A percentile compares a stretch with the other conserved stretches of the same genome.
Evolutionary conservation across 2,888 invertebrate genomes (phyloP).

Genomic region (Augochlorella aurata): DNA sequence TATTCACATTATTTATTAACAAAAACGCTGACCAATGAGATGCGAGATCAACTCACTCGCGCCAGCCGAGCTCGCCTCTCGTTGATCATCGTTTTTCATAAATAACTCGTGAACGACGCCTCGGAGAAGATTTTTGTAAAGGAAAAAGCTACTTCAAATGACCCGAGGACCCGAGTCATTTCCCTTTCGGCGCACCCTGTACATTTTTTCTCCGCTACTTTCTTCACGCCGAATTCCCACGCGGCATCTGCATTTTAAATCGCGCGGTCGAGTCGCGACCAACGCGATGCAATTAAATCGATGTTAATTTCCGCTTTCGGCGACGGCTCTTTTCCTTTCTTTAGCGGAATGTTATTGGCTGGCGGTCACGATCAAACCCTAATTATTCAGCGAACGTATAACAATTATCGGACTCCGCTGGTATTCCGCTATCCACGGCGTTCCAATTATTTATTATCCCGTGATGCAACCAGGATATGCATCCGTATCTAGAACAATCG

Average conservation of each 20-base stretch:
- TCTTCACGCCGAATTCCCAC: slow-evolving; percentile 7
- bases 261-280: slow-evolving; percentile 6
- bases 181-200: neutral
- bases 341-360: slow-evolving; percentile 23
- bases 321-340: neutral
- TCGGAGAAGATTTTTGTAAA: too few relatives aligned
- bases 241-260: slow-evolving; percentile 26
- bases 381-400: slow-evolving; percentile 52
- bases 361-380: slow-evolving; percentile 44
- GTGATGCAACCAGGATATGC: slow-evolving; percentile 25
- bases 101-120: too few relatives aligned
- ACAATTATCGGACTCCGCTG: slow-evolving; percentile 58
- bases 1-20: too few relatives aligned
- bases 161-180: too few relatives aligned
- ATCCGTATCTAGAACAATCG: slow-evolving; percentile 30
- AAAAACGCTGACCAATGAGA: too few relatives aligned
- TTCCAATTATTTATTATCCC: slow-evolving; percentile 51
- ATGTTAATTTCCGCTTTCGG: slow-evolving; percentile 10
- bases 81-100: too few relatives aligned
- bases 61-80: too few relatives aligned
- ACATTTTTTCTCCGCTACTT: slow-evolving; percentile 7
- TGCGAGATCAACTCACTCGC: too few relatives aligned
- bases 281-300: slow-evolving; percentile 26
- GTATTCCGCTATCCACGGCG: neutral
- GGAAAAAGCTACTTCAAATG: neutral